These are phyloP conservation scores for Cephonodes hylas DNA, from an alignment of 2,888 invertebrate species.

Conservation along the genomic window DNA sequence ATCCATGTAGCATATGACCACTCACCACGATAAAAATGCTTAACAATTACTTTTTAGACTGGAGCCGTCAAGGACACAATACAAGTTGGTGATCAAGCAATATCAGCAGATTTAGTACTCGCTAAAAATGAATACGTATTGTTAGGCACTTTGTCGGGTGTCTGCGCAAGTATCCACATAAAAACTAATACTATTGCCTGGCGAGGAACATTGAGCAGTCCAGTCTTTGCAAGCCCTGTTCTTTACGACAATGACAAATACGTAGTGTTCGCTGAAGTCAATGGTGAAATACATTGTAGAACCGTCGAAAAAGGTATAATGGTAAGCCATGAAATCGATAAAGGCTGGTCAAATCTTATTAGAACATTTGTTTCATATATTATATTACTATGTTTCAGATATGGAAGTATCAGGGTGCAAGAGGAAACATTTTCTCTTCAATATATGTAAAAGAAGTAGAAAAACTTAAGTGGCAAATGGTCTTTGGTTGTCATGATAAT, in stretches of 20 bases:
- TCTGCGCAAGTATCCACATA: constrained; percentile 76
- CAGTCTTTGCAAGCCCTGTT: constrained; percentile 85
- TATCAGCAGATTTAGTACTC: constrained; percentile 71
- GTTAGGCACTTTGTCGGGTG: constrained; percentile 82
- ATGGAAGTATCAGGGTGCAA: constrained; percentile 79
- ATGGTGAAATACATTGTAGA: constrained; percentile 79
- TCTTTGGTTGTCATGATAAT: constrained; percentile 88
- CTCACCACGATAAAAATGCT: background rate
- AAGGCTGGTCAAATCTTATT: background rate
- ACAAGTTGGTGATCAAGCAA: constrained; percentile 62
- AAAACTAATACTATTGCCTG: constrained; percentile 80
- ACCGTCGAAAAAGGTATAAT: constrained; percentile 72
- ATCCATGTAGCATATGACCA: background rate
- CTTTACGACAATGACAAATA: constrained; percentile 78
- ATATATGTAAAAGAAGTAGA: constrained; percentile 70
- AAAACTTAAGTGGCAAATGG: constrained; percentile 69
- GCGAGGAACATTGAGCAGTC: constrained; percentile 79
- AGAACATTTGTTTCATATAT: background rate
- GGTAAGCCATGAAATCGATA: constrained; percentile 46
- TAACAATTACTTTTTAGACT: constrained; percentile 61
- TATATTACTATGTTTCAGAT: constrained; percentile 73
- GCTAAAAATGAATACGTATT: constrained; percentile 64
- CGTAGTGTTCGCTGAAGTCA: constrained; percentile 79
- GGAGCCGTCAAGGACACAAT: constrained; percentile 64
- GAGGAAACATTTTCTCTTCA: constrained; percentile 88